Evolutionary conservation across 2,113 vertebrate genomes (phyloP).

Genomic region (Corvus moneduloides): DNA sequence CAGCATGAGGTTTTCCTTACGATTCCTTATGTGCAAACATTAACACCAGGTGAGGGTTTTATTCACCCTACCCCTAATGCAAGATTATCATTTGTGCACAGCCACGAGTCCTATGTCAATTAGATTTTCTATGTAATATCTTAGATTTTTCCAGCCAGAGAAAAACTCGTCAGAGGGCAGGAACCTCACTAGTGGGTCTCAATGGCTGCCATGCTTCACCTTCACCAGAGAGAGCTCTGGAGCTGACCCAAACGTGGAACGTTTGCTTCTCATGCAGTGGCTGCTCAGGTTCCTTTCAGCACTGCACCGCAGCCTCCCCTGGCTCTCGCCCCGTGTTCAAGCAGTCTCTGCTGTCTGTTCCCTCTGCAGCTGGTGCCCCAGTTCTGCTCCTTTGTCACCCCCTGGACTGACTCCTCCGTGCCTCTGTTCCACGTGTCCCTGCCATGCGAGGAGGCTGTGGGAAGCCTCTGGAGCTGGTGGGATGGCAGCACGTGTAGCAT

Average conservation of each 20-base stretch:
- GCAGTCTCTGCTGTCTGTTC: neutral
- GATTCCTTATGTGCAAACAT: neutral
- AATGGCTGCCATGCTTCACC: accelerated
- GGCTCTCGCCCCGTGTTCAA: accelerated
- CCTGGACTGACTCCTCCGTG: neutral
- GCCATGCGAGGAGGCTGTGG: neutral
- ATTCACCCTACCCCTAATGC: neutral
- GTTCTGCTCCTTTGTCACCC: neutral
- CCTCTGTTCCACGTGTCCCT: neutral
- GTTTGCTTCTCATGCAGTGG: accelerated
- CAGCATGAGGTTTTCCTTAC: neutral
- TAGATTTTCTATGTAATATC: accelerated
- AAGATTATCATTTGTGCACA: accelerated
- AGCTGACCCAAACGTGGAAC: accelerated
- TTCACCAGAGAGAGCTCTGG: neutral
- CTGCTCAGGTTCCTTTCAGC: accelerated
- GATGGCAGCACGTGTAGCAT: accelerated
- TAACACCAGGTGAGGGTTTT: neutral
- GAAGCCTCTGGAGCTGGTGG: accelerated
- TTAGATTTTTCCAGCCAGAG: neutral
- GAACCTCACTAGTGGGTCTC: accelerated
- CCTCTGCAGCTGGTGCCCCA: neutral
- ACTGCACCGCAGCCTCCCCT: accelerated
- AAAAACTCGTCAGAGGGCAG: neutral
- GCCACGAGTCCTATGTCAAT: neutral